A percentile compares a stretch with the other conserved stretches of the same genome.
Conservation (phyloP, 2,888 invertebrate species). For the Catocala nupta region DNA sequence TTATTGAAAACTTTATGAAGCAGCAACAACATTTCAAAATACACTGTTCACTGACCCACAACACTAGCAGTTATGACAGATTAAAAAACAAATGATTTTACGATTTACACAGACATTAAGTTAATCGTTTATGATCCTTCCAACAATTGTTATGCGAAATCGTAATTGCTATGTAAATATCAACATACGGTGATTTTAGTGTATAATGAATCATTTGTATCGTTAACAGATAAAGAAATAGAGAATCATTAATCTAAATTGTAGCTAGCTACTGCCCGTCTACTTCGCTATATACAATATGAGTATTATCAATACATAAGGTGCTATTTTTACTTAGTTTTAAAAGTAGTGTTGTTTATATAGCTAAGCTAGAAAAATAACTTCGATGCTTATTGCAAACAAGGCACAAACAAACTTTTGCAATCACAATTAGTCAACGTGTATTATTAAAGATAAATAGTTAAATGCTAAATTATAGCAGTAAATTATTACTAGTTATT, state of each 20-base stretch:
- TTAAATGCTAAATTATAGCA: conserved; percentile 15
- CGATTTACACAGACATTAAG: conserved; percentile 40
- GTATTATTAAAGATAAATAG: conserved; percentile 17
- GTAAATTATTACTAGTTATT: conserved; percentile 5
- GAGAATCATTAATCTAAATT: conserved; percentile 17
- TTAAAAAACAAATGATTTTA: conserved; percentile 32
- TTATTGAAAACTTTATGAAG: conserved; percentile 33
- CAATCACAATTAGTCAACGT: neutral
- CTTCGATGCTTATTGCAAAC: too few species aligned
- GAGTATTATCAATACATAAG: too few species aligned
- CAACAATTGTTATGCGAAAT: conserved; percentile 29
- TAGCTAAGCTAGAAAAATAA: too few species aligned
- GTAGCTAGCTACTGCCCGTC: too few species aligned
- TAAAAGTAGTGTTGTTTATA: too few species aligned
- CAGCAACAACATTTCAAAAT: conserved; percentile 40
- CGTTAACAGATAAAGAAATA: conserved; percentile 20
- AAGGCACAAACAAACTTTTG: too few species aligned
- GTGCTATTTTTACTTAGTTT: too few species aligned
- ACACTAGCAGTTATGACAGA: conserved; percentile 31
- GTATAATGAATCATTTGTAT: conserved; percentile 18
- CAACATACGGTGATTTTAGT: conserved; percentile 30
- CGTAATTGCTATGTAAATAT: conserved; percentile 44
- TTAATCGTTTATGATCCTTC: conserved; percentile 26
- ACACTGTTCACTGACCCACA: conserved; percentile 30
- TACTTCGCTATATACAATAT: too few species aligned